phyloP scores from a whole-genome alignment of 2,113 vertebrate genomes.

The Microtus montanus region DNA sequence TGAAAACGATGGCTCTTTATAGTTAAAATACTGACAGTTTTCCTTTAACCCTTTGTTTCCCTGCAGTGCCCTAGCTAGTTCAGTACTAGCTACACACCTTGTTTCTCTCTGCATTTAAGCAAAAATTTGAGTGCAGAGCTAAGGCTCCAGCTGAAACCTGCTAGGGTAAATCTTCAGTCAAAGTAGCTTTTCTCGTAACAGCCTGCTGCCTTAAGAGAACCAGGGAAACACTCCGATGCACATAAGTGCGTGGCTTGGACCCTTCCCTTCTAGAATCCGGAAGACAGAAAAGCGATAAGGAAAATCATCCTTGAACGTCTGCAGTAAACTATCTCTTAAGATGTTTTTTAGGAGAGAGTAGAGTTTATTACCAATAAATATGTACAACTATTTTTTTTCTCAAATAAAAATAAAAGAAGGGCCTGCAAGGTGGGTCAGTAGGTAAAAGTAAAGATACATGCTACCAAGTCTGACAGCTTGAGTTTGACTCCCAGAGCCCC shows the following conservation, averaged over 20 bases:
- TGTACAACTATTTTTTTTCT: neutral
- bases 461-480: neutral
- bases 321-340: neutral
- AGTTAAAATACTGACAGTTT: neutral
- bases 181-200: neutral
- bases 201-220: neutral
- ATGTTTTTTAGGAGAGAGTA: neutral
- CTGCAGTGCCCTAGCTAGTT: neutral
- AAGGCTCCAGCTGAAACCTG: neutral
- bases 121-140: slow-evolving; percentile 2
- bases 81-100: slow-evolving; percentile 7
- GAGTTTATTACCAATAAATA: neutral
- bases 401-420: neutral
- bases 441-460: neutral
- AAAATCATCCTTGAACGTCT: slow-evolving; percentile 5
- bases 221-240: neutral
- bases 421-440: neutral
- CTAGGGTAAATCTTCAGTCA: neutral
- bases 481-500: neutral
- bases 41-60: slow-evolving; percentile 46
- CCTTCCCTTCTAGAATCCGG: neutral
- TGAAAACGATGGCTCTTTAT: neutral
- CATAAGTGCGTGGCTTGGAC: neutral
- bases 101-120: neutral
- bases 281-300: neutral